Evolutionary conservation across 2,113 vertebrate species (phyloP), one percentile per base, ranked within the genome.

Genomic region (Pterocles gutturalis): DNA sequence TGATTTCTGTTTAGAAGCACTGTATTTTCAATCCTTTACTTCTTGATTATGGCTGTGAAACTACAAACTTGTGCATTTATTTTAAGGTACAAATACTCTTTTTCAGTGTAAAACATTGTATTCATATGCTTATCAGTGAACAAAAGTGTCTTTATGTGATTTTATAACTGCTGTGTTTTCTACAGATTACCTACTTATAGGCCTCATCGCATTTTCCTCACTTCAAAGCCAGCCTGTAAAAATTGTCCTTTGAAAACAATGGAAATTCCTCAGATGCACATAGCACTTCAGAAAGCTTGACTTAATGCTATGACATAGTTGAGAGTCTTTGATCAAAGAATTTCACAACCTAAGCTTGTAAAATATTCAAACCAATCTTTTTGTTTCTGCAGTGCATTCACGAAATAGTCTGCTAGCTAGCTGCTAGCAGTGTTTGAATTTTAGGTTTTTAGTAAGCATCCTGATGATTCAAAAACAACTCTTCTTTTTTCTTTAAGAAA

Each of bases 231-330:
- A 84, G 45, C 10, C 62, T 90, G 38, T 60, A 94, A 95, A 96
- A 90, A 73, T 62, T 83, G 86, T 94, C 85, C 55, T 94, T 95
- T 95, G 94, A 97, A 97, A 96, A 97, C 87, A 96, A 96, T 78
- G 49, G 72, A 91, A 93, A 77, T 95, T 85, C 81, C 88, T 96
- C 80, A 91, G 93, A 81, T 75, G 90, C 48, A 77, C 24, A 22
- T 22, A 48, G 25, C 53, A 75, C 71, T 94, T 96, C 82, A 94
- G 55, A 94, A 93, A 91, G 78, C 88, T 83, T 94, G 62, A 79
- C 48, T 95, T 93, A 91, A 86, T 80, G 71, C 46, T 88, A 13
- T 94, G 75, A 57, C 84, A 85, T 7, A 67, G 43, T 33, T 88
- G 67, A 85, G 21, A 85, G 48, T 15, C 73, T 96, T 94, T 96